phyloP scores from a whole-genome alignment of 2,113 vertebrate species.

The Eulacestoma nigropectus region DNA sequence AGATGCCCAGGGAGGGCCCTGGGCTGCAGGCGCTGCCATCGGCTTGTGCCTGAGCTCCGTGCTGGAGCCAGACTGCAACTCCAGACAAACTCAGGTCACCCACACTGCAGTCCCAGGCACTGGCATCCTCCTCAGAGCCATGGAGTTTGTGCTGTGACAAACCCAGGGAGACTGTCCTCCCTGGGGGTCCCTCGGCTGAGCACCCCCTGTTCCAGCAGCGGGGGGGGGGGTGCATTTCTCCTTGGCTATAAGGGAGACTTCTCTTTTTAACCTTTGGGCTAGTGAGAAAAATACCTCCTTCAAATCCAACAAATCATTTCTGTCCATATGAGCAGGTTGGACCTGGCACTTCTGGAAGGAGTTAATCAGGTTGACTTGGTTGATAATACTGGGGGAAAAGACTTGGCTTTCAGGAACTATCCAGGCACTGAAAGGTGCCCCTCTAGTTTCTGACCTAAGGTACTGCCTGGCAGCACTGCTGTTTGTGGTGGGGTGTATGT shows the following conservation, averaged over 20 bases:
- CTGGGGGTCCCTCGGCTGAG: not conserved
- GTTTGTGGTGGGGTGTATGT: not conserved
- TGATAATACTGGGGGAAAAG: not conserved
- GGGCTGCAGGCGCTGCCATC: fast-evolving
- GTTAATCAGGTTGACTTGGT: not conserved
- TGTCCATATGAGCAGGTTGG: not conserved
- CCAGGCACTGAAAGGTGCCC: not conserved
- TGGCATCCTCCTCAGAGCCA: not conserved
- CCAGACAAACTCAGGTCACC: not conserved
- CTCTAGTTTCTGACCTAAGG: not conserved
- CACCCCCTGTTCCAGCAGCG: not conserved
- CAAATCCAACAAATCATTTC: not conserved
- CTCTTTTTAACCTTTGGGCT: not conserved
- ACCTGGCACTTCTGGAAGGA: not conserved
- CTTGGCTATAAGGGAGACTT: not conserved
- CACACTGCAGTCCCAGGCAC: not conserved
- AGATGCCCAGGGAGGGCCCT: not conserved
- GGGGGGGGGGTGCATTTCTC: not conserved
- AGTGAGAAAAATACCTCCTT: not conserved
- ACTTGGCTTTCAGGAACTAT: not conserved
- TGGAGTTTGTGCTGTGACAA: not conserved
- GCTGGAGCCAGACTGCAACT: not conserved
- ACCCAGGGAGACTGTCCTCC: not conserved
- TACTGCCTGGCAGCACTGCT: not conserved
- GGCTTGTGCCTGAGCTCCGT: fast-evolving